A percentile compares a stretch with the other conserved stretches of the same genome.
These are phyloP conservation scores for Halocynthia aurantium DNA, from an alignment of 23 tunicate species.

Conservation along the genomic window DNA sequence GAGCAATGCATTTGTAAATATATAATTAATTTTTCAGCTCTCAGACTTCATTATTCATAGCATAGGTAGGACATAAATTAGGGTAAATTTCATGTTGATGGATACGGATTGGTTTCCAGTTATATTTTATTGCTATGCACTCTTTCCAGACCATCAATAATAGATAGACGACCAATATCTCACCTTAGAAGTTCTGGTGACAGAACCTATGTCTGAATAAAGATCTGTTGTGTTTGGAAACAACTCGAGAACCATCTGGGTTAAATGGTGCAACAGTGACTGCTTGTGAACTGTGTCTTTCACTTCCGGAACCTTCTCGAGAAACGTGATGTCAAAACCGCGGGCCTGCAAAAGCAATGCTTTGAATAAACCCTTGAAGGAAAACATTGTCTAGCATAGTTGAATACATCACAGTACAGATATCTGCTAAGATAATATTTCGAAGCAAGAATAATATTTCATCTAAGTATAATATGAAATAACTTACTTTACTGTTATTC, in stretches of 20 bases:
- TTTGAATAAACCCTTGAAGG: neutral
- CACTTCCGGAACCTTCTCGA: constrained; percentile 94
- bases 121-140: neutral
- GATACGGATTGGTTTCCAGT: no score
- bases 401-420: neutral
- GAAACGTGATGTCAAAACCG: constrained; percentile 83
- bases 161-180: constrained; percentile 5
- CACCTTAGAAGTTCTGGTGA: constrained; percentile 85
- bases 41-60: no score
- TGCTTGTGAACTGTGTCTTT: constrained; percentile 96
- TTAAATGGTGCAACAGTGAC: constrained; percentile 89
- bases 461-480: neutral
- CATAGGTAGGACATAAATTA: no score
- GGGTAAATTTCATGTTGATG: no score
- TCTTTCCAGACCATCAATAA: neutral
- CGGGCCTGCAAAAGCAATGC: constrained; percentile 43
- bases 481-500: constrained; percentile 58
- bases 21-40: neutral
- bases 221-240: constrained; percentile 69
- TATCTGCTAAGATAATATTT: neutral
- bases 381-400: neutral
- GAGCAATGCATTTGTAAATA: neutral
- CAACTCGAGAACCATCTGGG: constrained; percentile 69
- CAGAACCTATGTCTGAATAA: constrained; percentile 79
- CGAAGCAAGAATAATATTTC: neutral